Base-by-base conservation (phyloP, 1,140 invertebrate species). In the Drosophila sucinea region DNA sequence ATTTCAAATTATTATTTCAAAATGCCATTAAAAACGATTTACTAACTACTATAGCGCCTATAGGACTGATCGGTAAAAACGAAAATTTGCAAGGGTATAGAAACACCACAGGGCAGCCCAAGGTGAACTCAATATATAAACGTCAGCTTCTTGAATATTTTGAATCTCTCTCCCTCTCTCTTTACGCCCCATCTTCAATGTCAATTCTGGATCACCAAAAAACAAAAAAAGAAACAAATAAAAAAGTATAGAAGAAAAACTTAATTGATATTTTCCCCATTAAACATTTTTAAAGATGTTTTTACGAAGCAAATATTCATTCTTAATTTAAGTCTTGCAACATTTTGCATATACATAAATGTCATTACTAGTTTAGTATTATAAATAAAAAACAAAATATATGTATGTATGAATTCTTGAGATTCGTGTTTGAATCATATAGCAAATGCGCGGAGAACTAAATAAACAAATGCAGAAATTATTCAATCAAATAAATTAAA, bases 401-500 rank as follows among this genome's bases (percentile, higher is more conserved):
- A 77, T 56, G 47, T 77, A 87, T 86, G 79, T 86, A 86, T 86
- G 82, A 77, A 82, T 87, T 86, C 75, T 87, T 73, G 62, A 84
- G 68, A 73, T 73, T 80, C 77, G 84, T 77, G 69, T 87, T 86
- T 87, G 72, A 77, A 77, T 55, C 70, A 79, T 79, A 70, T 83
- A 87, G 69, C 76, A 77, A 72, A 79, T 87, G 70, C 84, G 73
- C 77, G 58, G 41, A 72, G 67, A 81, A 73, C 79, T 86, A 84
- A 80, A 84, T 70, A 58, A 58, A 58, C 32, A 75, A 84, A 70
- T 85, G 87, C 83, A 79, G 69, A 80, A 87, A 76, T 58, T 86
- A 86, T 86, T 87, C 82, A 79, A 86, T 86, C 79, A 58, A 86
- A 86, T 86, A 86, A 86, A 86, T 86, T 77, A 86, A 86, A 87